Percentiles rank a stretch among this genome's conserved stretches.
Conservation (phyloP, 2,113 vertebrate species). For the Agapornis roseicollis region DNA sequence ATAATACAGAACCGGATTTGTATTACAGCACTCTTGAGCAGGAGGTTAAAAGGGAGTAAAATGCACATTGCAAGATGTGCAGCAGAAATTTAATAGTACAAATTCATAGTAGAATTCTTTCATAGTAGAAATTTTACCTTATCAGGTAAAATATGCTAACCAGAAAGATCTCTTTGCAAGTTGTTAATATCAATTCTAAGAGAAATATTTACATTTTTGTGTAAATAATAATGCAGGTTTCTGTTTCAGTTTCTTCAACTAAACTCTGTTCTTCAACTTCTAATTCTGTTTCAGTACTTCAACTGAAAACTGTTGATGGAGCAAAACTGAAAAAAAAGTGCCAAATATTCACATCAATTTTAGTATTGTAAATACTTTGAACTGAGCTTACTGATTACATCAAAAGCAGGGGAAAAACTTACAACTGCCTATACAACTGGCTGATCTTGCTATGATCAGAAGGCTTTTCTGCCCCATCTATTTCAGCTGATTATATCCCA, state of each 20-base stretch:
- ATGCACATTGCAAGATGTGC: background rate
- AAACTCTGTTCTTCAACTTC: too few relatives aligned
- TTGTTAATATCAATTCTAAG: background rate
- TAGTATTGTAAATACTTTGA: background rate
- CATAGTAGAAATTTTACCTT: background rate
- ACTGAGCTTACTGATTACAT: background rate
- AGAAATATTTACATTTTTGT: background rate
- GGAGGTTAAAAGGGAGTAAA: background rate
- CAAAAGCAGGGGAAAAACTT: background rate
- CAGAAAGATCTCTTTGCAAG: background rate
- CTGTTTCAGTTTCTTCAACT: background rate
- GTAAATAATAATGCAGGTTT: background rate
- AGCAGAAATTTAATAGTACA: background rate
- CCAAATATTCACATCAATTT: background rate
- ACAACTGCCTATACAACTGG: background rate
- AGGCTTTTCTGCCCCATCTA: background rate
- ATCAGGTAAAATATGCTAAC: background rate
- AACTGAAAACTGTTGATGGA: background rate
- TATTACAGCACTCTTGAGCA: background rate
- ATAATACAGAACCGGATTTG: background rate
- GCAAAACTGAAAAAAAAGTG: background rate
- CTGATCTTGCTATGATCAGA: background rate
- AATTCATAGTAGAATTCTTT: background rate
- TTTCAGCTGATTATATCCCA: background rate
- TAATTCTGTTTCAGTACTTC: background rate